Evolutionary conservation across 2,797 vertebrate genomes (phyloP), one percentile per base, ranked within the genome.

Genomic region (Somateria mollissima): DNA sequence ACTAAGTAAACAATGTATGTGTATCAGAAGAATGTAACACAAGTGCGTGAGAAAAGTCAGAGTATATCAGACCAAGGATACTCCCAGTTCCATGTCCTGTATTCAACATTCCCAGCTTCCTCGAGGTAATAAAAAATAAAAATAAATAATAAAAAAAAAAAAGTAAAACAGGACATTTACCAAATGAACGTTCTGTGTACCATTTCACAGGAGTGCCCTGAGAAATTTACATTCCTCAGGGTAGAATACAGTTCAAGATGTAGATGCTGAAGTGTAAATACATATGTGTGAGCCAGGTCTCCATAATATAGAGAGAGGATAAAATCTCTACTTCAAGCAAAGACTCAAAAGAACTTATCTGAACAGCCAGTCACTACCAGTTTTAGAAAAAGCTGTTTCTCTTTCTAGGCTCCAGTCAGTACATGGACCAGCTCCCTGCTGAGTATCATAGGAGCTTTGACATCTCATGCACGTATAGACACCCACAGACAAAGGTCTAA

Each of bases 391-490:
- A 92, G 8, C 8, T 43, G 3, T 28, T 88, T 75, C 0, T 0
- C 20, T 76, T 73, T 58, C 56, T 28, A 36, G 36, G 9, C 4
- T 85, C 11, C 20, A 49, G 5, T 54, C 11, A 39, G 1, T 34
- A 12, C 4, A 20, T 1, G 21, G 19, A 74, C 8, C 10, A 57
- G 8, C 11, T 47, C 13, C 60, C 3, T 37, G 30, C 15, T 37
- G 27, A 27, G 21, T 15, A 27, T 61, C 54, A 54, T 56, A 58
- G 69, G 12, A 88, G 21, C 12, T 88, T 62, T 90, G 51, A 53
- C 41, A 47, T 13, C 10, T 53, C 25, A 36, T 30, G 3, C 3
- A 6, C 10, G 6, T 2, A 2, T 3, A 58, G 13, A 60, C 7
- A 61, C 1, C 7, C 17, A 3, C 1, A 64, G 37, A 11, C 3